These are phyloP conservation scores for Rhabdophis nuchalis DNA, from an alignment of 2,797 vertebrate genomes.

Conservation along the genomic window DNA sequence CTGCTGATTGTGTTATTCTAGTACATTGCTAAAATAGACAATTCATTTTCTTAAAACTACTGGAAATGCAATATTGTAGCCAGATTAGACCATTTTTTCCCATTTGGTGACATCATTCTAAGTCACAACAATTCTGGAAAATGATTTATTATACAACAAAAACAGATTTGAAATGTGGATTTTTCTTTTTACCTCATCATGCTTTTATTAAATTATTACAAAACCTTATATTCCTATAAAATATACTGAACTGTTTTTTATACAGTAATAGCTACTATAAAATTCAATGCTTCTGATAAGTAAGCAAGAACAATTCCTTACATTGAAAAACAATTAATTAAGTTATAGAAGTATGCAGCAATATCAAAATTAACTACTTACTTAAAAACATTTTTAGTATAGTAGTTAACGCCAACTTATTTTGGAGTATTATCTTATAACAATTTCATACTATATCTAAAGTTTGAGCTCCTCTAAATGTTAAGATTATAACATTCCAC, in stretches of 20 bases:
- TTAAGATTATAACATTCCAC: background rate
- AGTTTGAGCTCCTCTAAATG: background rate
- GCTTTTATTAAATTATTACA: background rate
- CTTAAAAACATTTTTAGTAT: background rate
- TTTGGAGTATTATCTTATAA: background rate
- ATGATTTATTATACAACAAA: background rate
- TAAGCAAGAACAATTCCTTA: background rate
- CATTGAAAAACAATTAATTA: background rate
- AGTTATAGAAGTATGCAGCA: background rate
- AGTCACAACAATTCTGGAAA: background rate
- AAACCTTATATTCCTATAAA: background rate
- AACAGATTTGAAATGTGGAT: background rate
- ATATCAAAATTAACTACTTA: background rate
- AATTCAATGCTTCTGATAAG: background rate
- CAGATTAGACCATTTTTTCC: background rate
- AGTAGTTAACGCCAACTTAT: background rate
- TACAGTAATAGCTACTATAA: background rate
- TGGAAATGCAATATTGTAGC: background rate
- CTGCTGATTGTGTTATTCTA: background rate
- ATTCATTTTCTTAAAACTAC: background rate
- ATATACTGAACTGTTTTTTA: background rate
- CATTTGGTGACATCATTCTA: background rate
- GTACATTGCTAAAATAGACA: background rate
- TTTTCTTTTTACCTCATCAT: background rate
- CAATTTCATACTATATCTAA: background rate